Conservation (phyloP, 2,113 vertebrate genomes). For the Petrocephalus zakoni region DNA sequence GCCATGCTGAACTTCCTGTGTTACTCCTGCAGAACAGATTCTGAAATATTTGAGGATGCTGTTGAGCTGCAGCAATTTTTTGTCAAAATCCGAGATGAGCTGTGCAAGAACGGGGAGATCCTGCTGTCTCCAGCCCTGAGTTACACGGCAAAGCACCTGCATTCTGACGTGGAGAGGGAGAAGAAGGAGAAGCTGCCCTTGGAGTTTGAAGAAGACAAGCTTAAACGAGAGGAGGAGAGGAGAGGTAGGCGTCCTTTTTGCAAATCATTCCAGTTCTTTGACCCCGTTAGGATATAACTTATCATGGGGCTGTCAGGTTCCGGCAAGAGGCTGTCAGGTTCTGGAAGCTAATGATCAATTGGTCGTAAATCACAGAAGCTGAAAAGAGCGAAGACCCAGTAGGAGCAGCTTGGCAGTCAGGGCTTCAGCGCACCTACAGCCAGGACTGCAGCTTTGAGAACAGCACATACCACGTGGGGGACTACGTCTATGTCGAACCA, state of each 20-base stretch:
- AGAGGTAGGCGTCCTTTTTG: conserved; percentile 62
- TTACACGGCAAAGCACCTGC: conserved; percentile 88
- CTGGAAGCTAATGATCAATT: neutral
- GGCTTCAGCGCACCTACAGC: conserved; percentile 75
- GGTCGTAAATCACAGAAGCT: conserved; percentile 54
- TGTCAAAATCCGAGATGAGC: conserved; percentile 93
- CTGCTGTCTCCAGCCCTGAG: conserved; percentile 85
- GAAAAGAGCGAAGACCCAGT: conserved; percentile 74
- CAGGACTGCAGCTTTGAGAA: conserved; percentile 93
- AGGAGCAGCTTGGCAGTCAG: conserved; percentile 69
- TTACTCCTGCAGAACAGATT: conserved; percentile 77
- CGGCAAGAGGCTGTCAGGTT: neutral
- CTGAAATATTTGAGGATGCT: conserved; percentile 92
- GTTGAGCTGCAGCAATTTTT: conserved; percentile 97
- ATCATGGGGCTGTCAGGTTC: neutral
- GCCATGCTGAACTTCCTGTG: neutral
- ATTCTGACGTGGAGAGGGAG: conserved; percentile 90
- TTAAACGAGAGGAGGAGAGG: conserved; percentile 79
- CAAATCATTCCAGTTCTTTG: neutral
- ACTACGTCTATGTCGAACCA: conserved; percentile 90
- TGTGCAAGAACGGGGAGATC: conserved; percentile 98
- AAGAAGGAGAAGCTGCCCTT: conserved; percentile 93
- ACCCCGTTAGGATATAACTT: neutral
- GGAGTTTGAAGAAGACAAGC: conserved; percentile 92
- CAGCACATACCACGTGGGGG: conserved; percentile 86